Conservation (phyloP, 2,797 vertebrate genomes). For the Cryptoblepharus egeriae region DNA sequence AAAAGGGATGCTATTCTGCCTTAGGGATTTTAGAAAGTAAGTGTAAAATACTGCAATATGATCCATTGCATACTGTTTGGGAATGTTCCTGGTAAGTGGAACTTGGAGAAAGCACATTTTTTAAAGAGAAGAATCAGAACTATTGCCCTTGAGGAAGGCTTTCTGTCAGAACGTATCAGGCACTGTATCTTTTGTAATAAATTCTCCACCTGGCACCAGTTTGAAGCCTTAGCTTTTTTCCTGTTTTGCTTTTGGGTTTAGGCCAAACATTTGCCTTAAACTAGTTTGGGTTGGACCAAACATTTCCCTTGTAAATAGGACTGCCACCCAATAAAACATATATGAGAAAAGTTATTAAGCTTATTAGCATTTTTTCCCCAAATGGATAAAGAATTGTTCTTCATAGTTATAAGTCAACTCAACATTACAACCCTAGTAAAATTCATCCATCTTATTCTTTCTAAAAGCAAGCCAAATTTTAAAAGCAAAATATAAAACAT, state of each 20-base stretch:
- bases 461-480: not conserved
- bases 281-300: not conserved
- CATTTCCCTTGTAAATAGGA: not conserved
- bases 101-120: not conserved
- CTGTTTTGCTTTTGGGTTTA: too few relatives aligned
- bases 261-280: not conserved
- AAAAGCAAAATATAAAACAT: not conserved
- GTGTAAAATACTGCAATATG: not conserved
- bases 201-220: not conserved
- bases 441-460: not conserved
- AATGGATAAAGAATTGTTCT: not conserved
- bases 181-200: not conserved
- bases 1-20: not conserved
- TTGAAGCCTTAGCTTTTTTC: not conserved
- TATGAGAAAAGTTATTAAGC: not conserved
- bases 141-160: not conserved
- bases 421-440: not conserved
- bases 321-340: not conserved
- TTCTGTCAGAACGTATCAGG: not conserved
- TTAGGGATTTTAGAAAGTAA: too few relatives aligned
- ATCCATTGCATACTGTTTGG: not conserved
- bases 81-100: not conserved
- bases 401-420: not conserved
- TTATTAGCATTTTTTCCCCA: not conserved
- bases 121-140: not conserved